Evolutionary conservation across 2,797 vertebrate genomes (phyloP).

Genomic region (Tiaroga cobitis): DNA sequence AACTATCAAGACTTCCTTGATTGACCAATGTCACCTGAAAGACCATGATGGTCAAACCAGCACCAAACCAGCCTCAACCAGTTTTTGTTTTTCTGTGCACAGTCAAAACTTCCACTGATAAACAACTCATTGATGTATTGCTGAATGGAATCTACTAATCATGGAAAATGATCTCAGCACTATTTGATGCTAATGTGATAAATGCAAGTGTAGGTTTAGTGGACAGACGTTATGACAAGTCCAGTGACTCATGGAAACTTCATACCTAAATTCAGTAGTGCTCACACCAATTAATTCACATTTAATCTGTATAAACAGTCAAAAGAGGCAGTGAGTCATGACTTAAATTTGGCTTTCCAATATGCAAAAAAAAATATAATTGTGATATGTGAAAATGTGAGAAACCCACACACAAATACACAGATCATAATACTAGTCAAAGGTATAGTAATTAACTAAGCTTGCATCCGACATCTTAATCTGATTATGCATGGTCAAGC

Average conservation of each 20-base stretch:
- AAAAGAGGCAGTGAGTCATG: constrained; percentile 22
- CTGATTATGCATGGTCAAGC: background rate
- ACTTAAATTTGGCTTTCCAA: background rate
- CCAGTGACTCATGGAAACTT: constrained; percentile 24
- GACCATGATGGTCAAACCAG: constrained; percentile 2
- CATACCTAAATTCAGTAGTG: constrained; percentile 12
- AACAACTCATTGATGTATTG: background rate
- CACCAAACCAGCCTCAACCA: background rate
- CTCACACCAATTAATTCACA: background rate
- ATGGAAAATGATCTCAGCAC: constrained; percentile 8
- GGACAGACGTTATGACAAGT: constrained; percentile 15
- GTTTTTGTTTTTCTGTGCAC: background rate
- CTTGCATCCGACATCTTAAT: background rate
- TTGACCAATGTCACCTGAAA: background rate
- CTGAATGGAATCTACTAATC: background rate
- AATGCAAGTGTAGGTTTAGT: constrained; percentile 6
- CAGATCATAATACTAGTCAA: background rate
- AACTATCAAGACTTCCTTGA: background rate
- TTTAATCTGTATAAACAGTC: background rate
- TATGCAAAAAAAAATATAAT: background rate
- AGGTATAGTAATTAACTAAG: background rate
- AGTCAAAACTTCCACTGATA: constrained; percentile 2
- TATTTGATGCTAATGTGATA: constrained; percentile 2
- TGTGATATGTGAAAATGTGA: too few relatives aligned
- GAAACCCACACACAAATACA: background rate